Evolutionary conservation across 1,140 invertebrate genomes (phyloP).

Genomic region (Drosophila repleta): DNA sequence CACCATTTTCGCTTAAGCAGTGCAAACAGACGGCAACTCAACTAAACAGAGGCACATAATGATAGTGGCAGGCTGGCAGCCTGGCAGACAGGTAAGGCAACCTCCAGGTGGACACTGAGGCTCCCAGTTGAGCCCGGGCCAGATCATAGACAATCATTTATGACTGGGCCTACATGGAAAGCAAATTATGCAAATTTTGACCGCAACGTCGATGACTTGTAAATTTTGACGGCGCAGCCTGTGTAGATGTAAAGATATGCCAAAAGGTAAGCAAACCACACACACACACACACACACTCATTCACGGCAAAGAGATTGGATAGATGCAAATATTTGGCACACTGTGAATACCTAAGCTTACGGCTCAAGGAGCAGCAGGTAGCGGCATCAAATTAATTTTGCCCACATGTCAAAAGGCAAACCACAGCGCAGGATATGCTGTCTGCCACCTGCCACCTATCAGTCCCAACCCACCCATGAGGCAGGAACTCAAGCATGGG

Average conservation of each 20-base stretch:
- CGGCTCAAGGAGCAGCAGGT: slow-evolving; percentile 34
- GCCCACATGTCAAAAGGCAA: slow-evolving; percentile 72
- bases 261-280: slow-evolving; percentile 43
- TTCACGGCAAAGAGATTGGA: slow-evolving; percentile 5
- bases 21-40: slow-evolving; percentile 56
- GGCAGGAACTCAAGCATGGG: background rate
- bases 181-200: slow-evolving; percentile 79
- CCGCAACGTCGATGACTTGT: slow-evolving; percentile 76
- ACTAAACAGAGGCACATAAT: slow-evolving; percentile 38
- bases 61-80: slow-evolving; percentile 11
- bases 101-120: background rate
- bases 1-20: slow-evolving; percentile 79
- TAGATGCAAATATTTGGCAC: slow-evolving; percentile 64
- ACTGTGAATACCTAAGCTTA: slow-evolving; percentile 32
- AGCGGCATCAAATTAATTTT: slow-evolving; percentile 52
- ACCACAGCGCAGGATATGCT: slow-evolving; percentile 52
- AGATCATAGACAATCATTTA: slow-evolving; percentile 63
- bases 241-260: slow-evolving; percentile 68
- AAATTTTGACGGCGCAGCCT: slow-evolving; percentile 60
- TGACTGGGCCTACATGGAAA: slow-evolving; percentile 65
- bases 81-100: background rate
- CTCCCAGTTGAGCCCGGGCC: slow-evolving; percentile 1
- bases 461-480: background rate
- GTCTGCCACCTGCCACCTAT: too few species aligned
- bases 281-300: slow-evolving; percentile 22